Evolutionary conservation across 2,888 invertebrate genomes (phyloP), one percentile per base, ranked within the genome.

Genomic region (Drosophila anceps): DNA sequence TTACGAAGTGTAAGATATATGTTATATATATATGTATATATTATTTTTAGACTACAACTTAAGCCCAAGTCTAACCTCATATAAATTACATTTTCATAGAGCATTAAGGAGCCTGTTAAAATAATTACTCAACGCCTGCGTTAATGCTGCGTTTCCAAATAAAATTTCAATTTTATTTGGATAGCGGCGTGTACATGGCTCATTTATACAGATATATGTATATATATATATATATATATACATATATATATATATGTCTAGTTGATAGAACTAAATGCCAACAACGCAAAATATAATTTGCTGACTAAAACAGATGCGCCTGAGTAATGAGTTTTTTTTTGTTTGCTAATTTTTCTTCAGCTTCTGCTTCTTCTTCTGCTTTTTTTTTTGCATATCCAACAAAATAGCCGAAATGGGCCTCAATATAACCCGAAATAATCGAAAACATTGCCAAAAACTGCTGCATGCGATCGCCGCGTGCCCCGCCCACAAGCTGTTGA

Each of bases 211-310:
- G 55, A 53, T 48, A 63, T 60, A n/a, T n/a, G n/a, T n/a, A 4
- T 20, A 24, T 51, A 35, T 48, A 37, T 51, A 59, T 59, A 59
- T 54, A 65, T 60, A 0, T 18, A 33, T 51, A 20, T 53, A 54
- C 20, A 66, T 60, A 24, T 63, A 44, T 48, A 58, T 43, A 43
- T 20, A 48, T 55, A 54, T 43, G 43, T 31, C 12, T 67, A 51
- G 31, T 41, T 43, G 48, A 66, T 48, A 59, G 48, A 61, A 68
- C 62, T 75, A 58, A 84, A 77, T 86, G 86, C 84, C 88, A 84
- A 85, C 87, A 76, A 81, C 88, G 87, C 86, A 84, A 79, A 79
- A 81, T 76, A 71, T 69, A 80, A 87, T 75, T 77, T 80, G 82
- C 82, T 53, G 10, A 63, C 46, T 63, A 76, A 76, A 73, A 41